Evolutionary conservation across 2,888 invertebrate species (phyloP).

Genomic region (Seira sanloemensis): DNA sequence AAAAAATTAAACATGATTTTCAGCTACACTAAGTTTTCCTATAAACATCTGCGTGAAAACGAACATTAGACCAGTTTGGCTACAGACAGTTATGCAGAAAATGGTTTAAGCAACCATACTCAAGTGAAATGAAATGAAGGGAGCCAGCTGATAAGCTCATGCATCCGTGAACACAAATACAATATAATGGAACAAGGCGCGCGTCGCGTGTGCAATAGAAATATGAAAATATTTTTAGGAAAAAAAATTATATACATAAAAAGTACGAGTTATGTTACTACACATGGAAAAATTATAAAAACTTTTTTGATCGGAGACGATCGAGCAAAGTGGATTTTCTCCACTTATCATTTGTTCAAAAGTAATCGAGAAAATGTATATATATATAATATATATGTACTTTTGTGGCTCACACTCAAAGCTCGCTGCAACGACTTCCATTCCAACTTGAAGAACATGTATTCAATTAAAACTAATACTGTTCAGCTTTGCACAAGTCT

Average conservation of each 20-base stretch:
- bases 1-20: slow-evolving; percentile 45
- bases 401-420: too few relatives aligned
- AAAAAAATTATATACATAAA: slow-evolving; percentile 14
- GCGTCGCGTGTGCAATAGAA: slow-evolving; percentile 33
- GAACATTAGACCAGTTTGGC: background rate
- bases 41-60: slow-evolving; percentile 5
- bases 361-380: background rate
- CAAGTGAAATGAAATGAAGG: slow-evolving; percentile 12
- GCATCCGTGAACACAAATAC: slow-evolving; percentile 56
- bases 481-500: too few relatives aligned
- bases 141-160: slow-evolving; percentile 58
- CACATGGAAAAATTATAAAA: background rate
- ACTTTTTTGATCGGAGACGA: background rate
- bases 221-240: background rate
- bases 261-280: slow-evolving; percentile 18
- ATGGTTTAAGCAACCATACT: background rate
- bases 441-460: too few relatives aligned
- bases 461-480: too few relatives aligned
- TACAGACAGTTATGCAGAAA: background rate
- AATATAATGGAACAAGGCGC: slow-evolving; percentile 8
- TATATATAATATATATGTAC: background rate
- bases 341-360: slow-evolving; percentile 21
- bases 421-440: too few relatives aligned
- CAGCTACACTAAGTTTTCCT: slow-evolving; percentile 40
- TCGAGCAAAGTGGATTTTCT: slow-evolving; percentile 34